Percentiles rank a stretch among this genome's conserved stretches.
Evolutionary conservation across 2,888 invertebrate species (phyloP).

Genomic region (Meiosimyza decipiens): DNA sequence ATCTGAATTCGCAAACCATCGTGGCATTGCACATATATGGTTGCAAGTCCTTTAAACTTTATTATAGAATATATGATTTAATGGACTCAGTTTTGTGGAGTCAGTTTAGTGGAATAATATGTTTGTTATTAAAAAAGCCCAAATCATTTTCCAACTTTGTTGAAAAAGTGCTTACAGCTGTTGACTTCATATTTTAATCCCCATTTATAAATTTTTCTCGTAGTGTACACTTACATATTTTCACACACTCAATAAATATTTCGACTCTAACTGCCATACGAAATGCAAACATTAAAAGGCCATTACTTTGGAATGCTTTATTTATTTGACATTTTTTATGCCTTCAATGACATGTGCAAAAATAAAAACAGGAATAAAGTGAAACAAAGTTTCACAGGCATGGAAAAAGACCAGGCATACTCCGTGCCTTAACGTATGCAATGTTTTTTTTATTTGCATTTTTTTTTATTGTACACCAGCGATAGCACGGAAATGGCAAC

Average conservation of each 20-base stretch:
- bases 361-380: neutral
- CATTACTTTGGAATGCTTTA: constrained; percentile 50
- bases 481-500: constrained; percentile 4
- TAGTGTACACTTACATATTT: neutral
- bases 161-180: too few species aligned
- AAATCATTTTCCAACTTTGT: too few species aligned
- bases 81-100: too few species aligned
- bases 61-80: too few species aligned
- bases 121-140: too few species aligned
- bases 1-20: too few species aligned
- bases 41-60: too few species aligned
- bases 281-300: constrained; percentile 55
- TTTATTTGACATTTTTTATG: constrained; percentile 52
- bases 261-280: constrained; percentile 35
- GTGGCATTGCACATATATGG: too few species aligned
- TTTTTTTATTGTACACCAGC: neutral
- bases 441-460: constrained; percentile 19
- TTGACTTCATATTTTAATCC: too few species aligned
- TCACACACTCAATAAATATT: constrained; percentile 19
- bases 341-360: constrained; percentile 15
- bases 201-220: neutral
- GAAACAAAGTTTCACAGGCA: neutral
- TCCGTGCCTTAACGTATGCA: constrained; percentile 28
- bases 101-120: too few species aligned
- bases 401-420: constrained; percentile 10